Percentiles rank a stretch among this genome's conserved stretches.
These are phyloP conservation scores for Dolichoris vasculosae DNA, from an alignment of 1,140 invertebrate species.

Conservation along the genomic window DNA sequence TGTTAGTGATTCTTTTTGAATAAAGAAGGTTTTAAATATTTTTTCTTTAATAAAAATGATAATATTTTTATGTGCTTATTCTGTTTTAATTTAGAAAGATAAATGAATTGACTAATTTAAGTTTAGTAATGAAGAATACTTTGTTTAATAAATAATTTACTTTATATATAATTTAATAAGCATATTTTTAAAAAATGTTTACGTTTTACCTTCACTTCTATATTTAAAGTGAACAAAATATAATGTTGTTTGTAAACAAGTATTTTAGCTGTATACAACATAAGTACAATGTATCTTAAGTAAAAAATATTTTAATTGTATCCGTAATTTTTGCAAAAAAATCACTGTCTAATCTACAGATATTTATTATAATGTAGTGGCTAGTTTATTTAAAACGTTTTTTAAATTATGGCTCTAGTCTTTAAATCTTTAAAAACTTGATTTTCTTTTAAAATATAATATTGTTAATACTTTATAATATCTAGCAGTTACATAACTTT, in stretches of 20 bases:
- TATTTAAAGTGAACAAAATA: background rate
- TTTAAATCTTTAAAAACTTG: background rate
- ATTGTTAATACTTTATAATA: background rate
- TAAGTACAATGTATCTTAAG: no score
- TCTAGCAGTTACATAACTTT: background rate
- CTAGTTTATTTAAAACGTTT: no score
- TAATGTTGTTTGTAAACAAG: background rate
- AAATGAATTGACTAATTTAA: no score
- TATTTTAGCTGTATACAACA: no score
- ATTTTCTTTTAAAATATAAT: background rate
- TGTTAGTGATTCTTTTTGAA: background rate
- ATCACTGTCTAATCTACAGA: no score
- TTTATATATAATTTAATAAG: background rate
- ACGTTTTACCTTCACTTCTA: background rate
- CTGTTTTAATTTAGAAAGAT: background rate
- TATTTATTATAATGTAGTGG: no score
- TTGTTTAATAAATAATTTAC: background rate
- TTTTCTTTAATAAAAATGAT: background rate
- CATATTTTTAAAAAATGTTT: background rate
- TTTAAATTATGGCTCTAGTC: no score
- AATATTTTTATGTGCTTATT: background rate
- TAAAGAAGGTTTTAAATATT: background rate
- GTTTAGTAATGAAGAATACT: background rate
- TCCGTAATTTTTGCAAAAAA: no score
- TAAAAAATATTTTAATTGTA: no score